These are phyloP conservation scores for Neelides folsomi DNA, from an alignment of 2,888 invertebrate species.

Conservation along the genomic window DNA sequence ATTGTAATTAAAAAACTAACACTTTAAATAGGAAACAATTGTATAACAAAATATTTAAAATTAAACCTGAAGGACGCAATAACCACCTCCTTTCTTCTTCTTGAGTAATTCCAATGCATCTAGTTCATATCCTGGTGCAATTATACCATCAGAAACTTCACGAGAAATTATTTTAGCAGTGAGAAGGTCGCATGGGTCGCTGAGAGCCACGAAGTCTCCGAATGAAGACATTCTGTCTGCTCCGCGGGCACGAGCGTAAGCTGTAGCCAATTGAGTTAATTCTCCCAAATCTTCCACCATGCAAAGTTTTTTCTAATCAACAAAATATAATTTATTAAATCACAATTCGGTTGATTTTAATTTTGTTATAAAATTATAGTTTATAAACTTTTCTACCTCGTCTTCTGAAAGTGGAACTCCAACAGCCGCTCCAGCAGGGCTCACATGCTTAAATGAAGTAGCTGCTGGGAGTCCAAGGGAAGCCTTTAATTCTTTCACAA, in stretches of 20 bases:
- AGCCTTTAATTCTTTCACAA: conserved; percentile 72
- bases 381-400: conserved; percentile 41
- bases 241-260: conserved; percentile 91
- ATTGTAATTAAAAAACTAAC: not conserved
- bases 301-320: conserved; percentile 63
- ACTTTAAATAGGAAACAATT: no score
- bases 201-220: conserved; percentile 92
- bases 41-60: no score
- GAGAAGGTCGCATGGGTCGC: conserved; percentile 72
- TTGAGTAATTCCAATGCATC: conserved; percentile 73
- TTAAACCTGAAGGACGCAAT: conserved; percentile 67
- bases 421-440: conserved; percentile 93
- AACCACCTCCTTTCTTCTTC: conserved; percentile 88
- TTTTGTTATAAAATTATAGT: not conserved
- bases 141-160: conserved; percentile 92
- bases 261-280: conserved; percentile 69
- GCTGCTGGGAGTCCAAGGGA: conserved; percentile 78
- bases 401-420: conserved; percentile 60
- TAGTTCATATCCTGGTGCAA: conserved; percentile 78
- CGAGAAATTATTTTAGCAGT: conserved; percentile 83
- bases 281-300: conserved; percentile 76
- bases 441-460: conserved; percentile 95
- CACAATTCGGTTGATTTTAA: not conserved
- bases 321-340: conserved; percentile 1
- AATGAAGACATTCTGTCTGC: conserved; percentile 99